Evolutionary conservation across 2,113 vertebrate genomes (phyloP).

Genomic region (Eupsittula cactorum): DNA sequence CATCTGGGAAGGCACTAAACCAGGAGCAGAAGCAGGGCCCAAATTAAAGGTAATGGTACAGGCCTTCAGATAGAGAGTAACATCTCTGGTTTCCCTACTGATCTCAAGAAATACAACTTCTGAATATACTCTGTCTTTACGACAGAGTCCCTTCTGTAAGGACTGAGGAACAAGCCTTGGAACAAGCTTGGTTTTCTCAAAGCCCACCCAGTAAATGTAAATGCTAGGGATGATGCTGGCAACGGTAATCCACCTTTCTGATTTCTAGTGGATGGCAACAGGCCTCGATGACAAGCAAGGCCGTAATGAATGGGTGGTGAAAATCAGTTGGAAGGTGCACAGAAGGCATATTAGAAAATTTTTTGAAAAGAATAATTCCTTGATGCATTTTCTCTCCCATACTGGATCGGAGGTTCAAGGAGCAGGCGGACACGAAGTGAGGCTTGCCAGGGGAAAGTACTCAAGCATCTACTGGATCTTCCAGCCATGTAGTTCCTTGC

Average conservation of each 20-base stretch:
- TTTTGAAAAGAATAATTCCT: background rate
- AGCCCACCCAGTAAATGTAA: background rate
- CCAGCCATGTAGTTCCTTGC: background rate
- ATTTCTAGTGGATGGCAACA: background rate
- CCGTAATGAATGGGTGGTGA: accelerated
- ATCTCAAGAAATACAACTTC: background rate
- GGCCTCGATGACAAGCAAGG: background rate
- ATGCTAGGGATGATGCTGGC: background rate
- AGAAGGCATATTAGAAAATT: background rate
- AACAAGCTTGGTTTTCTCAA: background rate
- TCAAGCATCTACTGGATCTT: background rate
- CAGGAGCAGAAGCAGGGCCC: background rate
- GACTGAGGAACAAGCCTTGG: background rate
- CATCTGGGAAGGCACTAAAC: background rate
- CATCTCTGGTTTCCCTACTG: background rate
- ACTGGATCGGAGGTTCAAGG: background rate
- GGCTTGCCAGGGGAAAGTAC: background rate
- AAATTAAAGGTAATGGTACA: background rate
- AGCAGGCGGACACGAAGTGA: background rate
- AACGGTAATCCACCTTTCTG: background rate
- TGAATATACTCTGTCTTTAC: background rate
- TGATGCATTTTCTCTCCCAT: background rate
- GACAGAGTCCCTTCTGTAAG: background rate
- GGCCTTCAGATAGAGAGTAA: background rate
- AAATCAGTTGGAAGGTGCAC: background rate